phyloP scores from a whole-genome alignment of 2,888 invertebrate genomes.

The Pammene aurita region DNA sequence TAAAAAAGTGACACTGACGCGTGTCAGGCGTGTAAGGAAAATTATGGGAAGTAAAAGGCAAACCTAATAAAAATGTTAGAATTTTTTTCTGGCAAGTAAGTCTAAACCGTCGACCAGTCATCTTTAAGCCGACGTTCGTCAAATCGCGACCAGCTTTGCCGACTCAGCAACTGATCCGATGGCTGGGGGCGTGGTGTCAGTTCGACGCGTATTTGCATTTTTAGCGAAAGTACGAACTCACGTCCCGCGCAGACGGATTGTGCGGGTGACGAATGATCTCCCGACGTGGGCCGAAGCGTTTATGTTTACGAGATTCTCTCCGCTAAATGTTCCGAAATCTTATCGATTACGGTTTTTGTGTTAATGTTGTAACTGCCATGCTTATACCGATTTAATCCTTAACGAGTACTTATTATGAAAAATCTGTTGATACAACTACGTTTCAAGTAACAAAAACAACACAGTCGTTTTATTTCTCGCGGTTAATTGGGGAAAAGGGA shows the following conservation, averaged over 20 bases:
- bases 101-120: background rate
- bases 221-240: constrained; percentile 78
- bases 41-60: too few species aligned
- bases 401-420: too few species aligned
- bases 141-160: constrained; percentile 26
- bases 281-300: constrained; percentile 56
- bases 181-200: constrained; percentile 71
- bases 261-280: constrained; percentile 73
- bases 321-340: constrained; percentile 31
- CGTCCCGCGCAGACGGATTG: constrained; percentile 76
- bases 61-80: too few species aligned
- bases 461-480: too few species aligned
- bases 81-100: too few species aligned
- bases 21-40: too few species aligned
- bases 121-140: constrained; percentile 13
- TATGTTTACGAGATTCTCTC: constrained; percentile 50
- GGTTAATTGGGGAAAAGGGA: too few species aligned
- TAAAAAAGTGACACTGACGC: too few species aligned
- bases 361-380: background rate
- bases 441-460: too few species aligned
- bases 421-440: too few species aligned
- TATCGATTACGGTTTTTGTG: background rate
- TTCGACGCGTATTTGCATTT: constrained; percentile 79
- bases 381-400: too few species aligned
- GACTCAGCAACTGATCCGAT: constrained; percentile 36